Conservation (phyloP, 2,888 invertebrate genomes). For the Rhaphigaster nebulosa region DNA sequence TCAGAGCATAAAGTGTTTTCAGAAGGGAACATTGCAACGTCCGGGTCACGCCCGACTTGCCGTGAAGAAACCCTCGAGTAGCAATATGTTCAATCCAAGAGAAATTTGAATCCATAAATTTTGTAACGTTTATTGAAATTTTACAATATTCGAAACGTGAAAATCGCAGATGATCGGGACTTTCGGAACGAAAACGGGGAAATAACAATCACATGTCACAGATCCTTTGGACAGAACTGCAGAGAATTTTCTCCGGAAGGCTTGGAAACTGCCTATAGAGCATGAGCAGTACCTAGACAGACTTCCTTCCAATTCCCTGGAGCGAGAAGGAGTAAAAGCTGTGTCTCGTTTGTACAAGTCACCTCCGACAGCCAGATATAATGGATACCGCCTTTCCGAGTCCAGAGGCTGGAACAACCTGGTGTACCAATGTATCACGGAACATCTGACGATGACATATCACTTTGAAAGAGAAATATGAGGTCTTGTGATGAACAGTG, state of each 20-base stretch:
- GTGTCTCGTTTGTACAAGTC: slow-evolving; percentile 29
- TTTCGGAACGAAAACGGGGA: background rate
- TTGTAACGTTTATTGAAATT: background rate
- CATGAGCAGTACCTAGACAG: slow-evolving; percentile 7
- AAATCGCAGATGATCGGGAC: background rate
- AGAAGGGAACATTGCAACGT: background rate
- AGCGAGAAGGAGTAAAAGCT: background rate
- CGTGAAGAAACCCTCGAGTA: background rate
- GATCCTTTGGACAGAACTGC: background rate
- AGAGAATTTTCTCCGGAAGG: slow-evolving; percentile 8
- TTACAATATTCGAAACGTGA: background rate
- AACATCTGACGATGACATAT: slow-evolving; percentile 11
- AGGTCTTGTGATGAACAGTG: background rate
- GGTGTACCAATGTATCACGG: background rate
- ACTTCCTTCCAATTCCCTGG: slow-evolving; percentile 25
- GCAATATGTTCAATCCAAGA: slow-evolving; percentile 25
- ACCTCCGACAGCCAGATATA: background rate
- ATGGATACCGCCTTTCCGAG: background rate
- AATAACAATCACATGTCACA: background rate
- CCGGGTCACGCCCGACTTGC: background rate
- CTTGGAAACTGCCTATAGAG: background rate
- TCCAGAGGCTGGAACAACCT: background rate
- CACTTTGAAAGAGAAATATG: background rate
- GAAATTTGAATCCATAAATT: slow-evolving; percentile 16
- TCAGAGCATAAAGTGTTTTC: slow-evolving; percentile 14